These are phyloP conservation scores for Tragelaphus buxtoni DNA, from an alignment of 2,113 vertebrate species.

Conservation along the genomic window DNA sequence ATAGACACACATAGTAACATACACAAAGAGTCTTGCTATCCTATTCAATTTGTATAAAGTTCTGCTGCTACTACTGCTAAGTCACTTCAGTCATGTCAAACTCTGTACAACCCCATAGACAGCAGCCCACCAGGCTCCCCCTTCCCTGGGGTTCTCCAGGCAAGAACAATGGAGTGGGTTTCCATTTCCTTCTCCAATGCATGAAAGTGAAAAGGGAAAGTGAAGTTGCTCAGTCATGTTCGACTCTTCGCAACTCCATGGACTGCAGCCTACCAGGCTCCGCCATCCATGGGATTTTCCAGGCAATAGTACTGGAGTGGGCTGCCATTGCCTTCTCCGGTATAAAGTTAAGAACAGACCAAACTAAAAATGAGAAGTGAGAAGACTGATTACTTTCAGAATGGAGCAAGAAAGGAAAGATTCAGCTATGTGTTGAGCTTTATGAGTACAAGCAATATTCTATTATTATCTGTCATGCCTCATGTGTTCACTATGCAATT, in stretches of 20 bases:
- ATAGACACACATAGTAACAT: neutral
- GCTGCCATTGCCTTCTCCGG: rapidly evolving
- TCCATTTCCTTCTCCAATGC: no score
- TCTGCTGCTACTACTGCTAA: neutral
- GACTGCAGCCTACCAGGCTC: neutral
- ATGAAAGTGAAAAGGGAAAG: no score
- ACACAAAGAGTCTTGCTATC: neutral
- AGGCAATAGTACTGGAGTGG: neutral
- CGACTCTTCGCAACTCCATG: rapidly evolving
- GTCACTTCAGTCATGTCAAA: rapidly evolving
- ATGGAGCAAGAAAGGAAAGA: neutral
- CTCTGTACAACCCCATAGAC: rapidly evolving
- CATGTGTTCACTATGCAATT: neutral
- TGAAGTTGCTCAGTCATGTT: no score
- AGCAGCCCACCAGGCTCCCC: neutral
- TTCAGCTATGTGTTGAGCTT: neutral
- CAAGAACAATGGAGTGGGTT: no score
- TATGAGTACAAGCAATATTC: neutral
- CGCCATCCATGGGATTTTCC: neutral
- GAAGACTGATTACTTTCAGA: neutral
- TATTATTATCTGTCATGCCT: neutral
- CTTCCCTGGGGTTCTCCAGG: neutral
- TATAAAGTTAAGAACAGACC: neutral
- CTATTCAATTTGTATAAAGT: neutral
- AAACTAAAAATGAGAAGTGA: neutral